Conservation (phyloP, 2,113 vertebrate species). For the Myotis lucifugus region DNA sequence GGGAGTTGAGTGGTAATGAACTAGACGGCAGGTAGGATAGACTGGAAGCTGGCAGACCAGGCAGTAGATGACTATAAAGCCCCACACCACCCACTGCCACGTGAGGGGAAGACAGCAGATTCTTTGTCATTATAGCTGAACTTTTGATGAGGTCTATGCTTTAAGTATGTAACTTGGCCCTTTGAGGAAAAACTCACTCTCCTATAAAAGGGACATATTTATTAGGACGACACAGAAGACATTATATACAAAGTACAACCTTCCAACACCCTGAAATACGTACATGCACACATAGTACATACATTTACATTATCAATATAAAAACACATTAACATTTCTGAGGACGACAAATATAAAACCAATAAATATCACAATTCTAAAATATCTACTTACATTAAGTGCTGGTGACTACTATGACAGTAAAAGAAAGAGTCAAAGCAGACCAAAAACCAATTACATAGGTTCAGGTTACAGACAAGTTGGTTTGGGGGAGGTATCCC, state of each 20-base stretch:
- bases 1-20: neutral
- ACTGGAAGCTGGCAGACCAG: neutral
- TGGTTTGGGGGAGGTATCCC: slow-evolving; percentile 32
- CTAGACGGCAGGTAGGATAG: too few species aligned
- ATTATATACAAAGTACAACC: slow-evolving; percentile 63
- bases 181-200: slow-evolving; percentile 55
- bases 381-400: slow-evolving; percentile 72
- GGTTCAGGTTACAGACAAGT: slow-evolving; percentile 19
- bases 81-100: neutral
- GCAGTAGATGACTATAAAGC: neutral
- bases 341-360: slow-evolving; percentile 72
- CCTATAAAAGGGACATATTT: slow-evolving; percentile 69
- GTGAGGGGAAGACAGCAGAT: neutral
- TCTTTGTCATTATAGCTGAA: neutral
- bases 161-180: slow-evolving; percentile 24
- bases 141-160: neutral
- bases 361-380: slow-evolving; percentile 79
- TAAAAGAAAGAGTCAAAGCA: slow-evolving; percentile 64
- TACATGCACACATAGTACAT: slow-evolving; percentile 55
- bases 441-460: slow-evolving; percentile 51
- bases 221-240: slow-evolving; percentile 71
- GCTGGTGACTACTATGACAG: slow-evolving; percentile 63
- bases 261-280: slow-evolving; percentile 69
- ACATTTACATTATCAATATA: slow-evolving; percentile 80
- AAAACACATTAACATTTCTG: slow-evolving; percentile 80